phyloP scores from a whole-genome alignment of 2,888 invertebrate genomes.

The Drosophila colorata region DNA sequence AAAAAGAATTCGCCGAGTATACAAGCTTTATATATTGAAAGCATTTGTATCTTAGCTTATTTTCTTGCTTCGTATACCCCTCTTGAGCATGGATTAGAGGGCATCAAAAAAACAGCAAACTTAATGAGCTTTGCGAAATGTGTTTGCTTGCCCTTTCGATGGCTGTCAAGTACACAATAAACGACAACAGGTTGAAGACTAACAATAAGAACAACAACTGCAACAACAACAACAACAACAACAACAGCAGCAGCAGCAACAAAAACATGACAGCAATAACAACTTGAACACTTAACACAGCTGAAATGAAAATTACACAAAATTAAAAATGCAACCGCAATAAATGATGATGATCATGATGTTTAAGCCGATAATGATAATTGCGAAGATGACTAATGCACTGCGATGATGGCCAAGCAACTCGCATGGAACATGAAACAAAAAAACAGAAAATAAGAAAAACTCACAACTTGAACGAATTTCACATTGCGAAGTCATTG shows the following conservation, averaged over 20 bases:
- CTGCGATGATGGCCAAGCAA: constrained; percentile 35
- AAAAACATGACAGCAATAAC: constrained; percentile 44
- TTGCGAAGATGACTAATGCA: constrained; percentile 45
- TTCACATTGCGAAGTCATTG: constrained; percentile 49
- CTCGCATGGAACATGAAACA: constrained; percentile 45
- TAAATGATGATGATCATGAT: constrained; percentile 43
- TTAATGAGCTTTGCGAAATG: constrained; percentile 79
- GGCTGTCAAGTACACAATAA: constrained; percentile 79
- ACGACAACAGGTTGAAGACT: constrained; percentile 78
- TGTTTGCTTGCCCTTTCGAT: constrained; percentile 80
- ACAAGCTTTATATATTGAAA: too few relatives aligned
- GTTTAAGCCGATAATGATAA: constrained; percentile 28
- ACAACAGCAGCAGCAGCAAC: constrained; percentile 15
- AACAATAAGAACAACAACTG: constrained; percentile 59
- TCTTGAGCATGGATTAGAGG: not conserved
- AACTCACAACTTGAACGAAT: constrained; percentile 36
- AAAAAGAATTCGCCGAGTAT: too few relatives aligned
- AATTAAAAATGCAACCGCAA: constrained; percentile 64
- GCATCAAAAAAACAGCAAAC: constrained; percentile 52
- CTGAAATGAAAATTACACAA: constrained; percentile 61
- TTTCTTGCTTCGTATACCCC: not conserved
- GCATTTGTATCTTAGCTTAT: too few relatives aligned
- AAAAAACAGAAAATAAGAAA: constrained; percentile 10
- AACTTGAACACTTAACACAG: constrained; percentile 60
- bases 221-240: constrained; percentile 30